A percentile compares a stretch with the other conserved stretches of the same genome.
These are phyloP conservation scores for Micromussa lordhowensis DNA, from an alignment of 92 coral and sea anemone species.

Conservation along the genomic window DNA sequence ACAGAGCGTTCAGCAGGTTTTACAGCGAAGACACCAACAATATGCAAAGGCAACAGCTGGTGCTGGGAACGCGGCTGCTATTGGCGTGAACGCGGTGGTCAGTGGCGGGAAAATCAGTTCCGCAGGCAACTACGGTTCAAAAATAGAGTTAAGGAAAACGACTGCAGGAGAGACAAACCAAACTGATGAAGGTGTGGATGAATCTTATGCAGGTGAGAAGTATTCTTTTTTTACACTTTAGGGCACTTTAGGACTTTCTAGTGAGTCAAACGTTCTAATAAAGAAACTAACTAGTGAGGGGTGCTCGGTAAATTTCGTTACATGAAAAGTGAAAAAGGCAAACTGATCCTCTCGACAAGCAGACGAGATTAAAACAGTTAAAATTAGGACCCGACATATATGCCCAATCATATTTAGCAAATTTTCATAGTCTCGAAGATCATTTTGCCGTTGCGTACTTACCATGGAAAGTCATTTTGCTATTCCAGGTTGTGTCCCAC, in stretches of 20 bases:
- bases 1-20: conserved; percentile 40
- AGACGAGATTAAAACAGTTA: too few relatives aligned
- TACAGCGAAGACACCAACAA: conserved; percentile 38
- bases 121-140: conserved; percentile 24
- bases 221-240: background rate
- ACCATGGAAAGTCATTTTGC: too few relatives aligned
- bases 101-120: conserved; percentile 25
- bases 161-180: background rate
- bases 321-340: too few relatives aligned
- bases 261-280: too few relatives aligned
- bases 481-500: conserved; percentile 75
- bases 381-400: too few relatives aligned
- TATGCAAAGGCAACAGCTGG: background rate
- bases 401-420: too few relatives aligned
- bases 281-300: too few relatives aligned
- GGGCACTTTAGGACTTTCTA: background rate
- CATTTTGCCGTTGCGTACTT: too few relatives aligned
- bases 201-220: conserved; percentile 43
- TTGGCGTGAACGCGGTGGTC: background rate
- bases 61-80: background rate
- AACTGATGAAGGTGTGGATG: conserved; percentile 20
- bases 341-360: too few relatives aligned
- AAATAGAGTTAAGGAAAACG: background rate
- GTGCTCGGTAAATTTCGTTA: too few relatives aligned
- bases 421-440: too few relatives aligned